Evolutionary conservation across 2,113 vertebrate species (phyloP), one percentile per base, ranked within the genome.

Genomic region (Columbina picui): DNA sequence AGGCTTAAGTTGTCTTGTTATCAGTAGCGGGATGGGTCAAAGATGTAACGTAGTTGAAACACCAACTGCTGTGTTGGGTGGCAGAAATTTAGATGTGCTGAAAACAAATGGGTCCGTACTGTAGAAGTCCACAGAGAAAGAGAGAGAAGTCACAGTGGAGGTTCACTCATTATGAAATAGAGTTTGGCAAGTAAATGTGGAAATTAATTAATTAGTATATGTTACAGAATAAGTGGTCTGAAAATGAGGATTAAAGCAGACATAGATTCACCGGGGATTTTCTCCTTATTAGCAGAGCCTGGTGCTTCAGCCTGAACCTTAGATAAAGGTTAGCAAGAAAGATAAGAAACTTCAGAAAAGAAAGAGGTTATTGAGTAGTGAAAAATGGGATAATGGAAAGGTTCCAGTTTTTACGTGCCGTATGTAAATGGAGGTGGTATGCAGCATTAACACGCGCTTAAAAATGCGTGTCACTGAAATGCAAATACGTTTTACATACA

Each of bases 201-300:
- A 85, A 79, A 94, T 64, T 59, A 91, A 81, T 84, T 94, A 88
- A 77, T 89, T 76, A 76, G n/a, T 88, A 23, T 77, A 74, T 77
- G n/a, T 78, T 90, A 73, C 84, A 75, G 79, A 77, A 63, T 43
- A 87, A 94, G 23, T 70, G 34, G 26, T 47, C 64, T 92, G 88
- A 77, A 93, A 93, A 92, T 36, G 36, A 87, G 90, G 93, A 84
- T 85, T 86, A 84, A 87, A 85, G 4, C 59, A 74, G 90, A 70
- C 71, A 39, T 53, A 22, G 45, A 45, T 83, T 91, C 81, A n/a
- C 78, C 12, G 9, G 80, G 45, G 83, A 55, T 30, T 63, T 70
- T 65, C 25, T 80, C 41, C 36, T 85, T 69, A 75, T 69, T 80
- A 84, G 63, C 71, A 74, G 34, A 84, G 79, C 32, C 53, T 83